phyloP scores from a whole-genome alignment of 2,888 invertebrate species.

The Sabellastarte sp. region DNA sequence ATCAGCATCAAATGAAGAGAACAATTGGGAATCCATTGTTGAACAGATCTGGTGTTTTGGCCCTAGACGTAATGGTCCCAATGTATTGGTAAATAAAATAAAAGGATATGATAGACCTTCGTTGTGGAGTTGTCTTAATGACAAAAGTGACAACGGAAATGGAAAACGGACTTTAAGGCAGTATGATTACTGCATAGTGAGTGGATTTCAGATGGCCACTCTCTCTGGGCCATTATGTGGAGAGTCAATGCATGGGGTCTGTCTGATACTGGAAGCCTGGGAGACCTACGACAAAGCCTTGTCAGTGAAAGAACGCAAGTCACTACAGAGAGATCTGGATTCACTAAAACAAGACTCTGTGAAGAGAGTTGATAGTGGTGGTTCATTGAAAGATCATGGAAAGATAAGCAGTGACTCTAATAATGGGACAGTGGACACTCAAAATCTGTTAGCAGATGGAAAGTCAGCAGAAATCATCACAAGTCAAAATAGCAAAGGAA shows the following conservation, averaged over 20 bases:
- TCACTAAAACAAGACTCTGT: no score
- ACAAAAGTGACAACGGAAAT: background rate
- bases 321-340: background rate
- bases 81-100: constrained; percentile 82
- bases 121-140: constrained; percentile 45
- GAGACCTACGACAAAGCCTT: background rate
- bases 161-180: constrained; percentile 23
- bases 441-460: background rate
- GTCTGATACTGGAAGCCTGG: constrained; percentile 85
- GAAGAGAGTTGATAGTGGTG: background rate
- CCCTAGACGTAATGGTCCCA: constrained; percentile 83
- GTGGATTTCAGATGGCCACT: constrained; percentile 68
- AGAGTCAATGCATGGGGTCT: constrained; percentile 92
- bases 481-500: background rate
- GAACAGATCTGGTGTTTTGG: constrained; percentile 85
- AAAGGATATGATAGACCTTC: constrained; percentile 67
- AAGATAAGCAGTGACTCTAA: background rate
- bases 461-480: background rate
- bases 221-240: constrained; percentile 92
- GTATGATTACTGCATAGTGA: constrained; percentile 65
- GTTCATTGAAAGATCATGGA: background rate
- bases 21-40: no score
- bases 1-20: no score
- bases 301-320: background rate
- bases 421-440: background rate